Evolutionary conservation across 2,888 invertebrate genomes (phyloP).

Genomic region (Drosophila acutilabella): DNA sequence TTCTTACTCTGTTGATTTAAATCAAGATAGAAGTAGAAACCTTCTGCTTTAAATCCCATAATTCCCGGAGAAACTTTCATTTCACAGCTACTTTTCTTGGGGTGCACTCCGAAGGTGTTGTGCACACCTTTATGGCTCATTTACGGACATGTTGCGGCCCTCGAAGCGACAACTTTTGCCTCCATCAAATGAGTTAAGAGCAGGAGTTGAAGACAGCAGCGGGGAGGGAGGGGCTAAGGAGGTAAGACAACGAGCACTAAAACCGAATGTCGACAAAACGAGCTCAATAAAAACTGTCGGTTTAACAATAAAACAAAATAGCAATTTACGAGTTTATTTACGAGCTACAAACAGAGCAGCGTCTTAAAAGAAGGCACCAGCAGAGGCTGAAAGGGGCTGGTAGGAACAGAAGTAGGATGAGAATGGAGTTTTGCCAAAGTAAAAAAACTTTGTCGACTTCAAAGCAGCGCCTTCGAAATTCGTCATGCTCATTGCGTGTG

Average conservation of each 20-base stretch:
- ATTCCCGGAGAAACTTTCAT: constrained; percentile 3
- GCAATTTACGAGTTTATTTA: constrained; percentile 81
- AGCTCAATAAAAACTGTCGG: constrained; percentile 79
- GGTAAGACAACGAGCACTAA: constrained; percentile 35
- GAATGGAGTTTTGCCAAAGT: constrained; percentile 22
- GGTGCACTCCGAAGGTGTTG: constrained; percentile 31
- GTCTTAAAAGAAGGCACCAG: not conserved
- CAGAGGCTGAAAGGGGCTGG: not conserved
- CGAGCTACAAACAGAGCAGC: constrained; percentile 56
- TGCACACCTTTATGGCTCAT: constrained; percentile 78
- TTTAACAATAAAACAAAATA: constrained; percentile 76
- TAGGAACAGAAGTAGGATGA: not conserved
- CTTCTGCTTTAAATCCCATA: not conserved
- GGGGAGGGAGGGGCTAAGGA: not conserved
- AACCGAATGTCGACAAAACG: constrained; percentile 70
- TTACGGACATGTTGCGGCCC: constrained; percentile 69
- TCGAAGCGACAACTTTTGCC: constrained; percentile 53
- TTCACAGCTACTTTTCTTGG: constrained; percentile 10
- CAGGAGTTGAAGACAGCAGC: not conserved
- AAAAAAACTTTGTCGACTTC: constrained; percentile 49
- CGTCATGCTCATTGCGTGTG: constrained; percentile 68
- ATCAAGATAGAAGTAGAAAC: too few relatives aligned
- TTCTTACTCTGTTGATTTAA: too few relatives aligned
- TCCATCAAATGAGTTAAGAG: constrained; percentile 29
- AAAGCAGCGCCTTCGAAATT: constrained; percentile 69